phyloP scores from a whole-genome alignment of 2,113 vertebrate genomes.

The Fulmarus glacialis region DNA sequence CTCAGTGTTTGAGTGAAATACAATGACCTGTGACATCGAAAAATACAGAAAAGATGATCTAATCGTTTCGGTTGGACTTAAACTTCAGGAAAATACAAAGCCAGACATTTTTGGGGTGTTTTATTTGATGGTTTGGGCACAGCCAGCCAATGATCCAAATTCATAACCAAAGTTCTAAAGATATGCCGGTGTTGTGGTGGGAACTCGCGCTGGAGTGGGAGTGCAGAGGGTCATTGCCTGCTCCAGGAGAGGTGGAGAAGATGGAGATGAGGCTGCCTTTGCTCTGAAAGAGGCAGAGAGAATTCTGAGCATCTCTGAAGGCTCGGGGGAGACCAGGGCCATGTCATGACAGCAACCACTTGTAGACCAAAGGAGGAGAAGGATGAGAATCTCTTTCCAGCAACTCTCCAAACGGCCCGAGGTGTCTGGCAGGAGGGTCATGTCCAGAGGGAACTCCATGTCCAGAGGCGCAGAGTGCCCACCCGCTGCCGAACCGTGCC shows the following conservation, averaged over 20 bases:
- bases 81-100: background rate
- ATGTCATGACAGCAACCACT: background rate
- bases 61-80: background rate
- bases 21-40: background rate
- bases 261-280: background rate
- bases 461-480: background rate
- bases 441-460: background rate
- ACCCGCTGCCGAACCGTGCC: accelerated
- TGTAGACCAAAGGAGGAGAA: background rate
- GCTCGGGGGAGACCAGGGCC: background rate
- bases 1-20: background rate
- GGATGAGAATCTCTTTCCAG: background rate
- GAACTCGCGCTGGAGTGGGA: accelerated
- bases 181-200: background rate
- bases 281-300: background rate
- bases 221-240: background rate
- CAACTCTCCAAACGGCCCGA: background rate
- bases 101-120: background rate
- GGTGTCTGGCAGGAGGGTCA: background rate
- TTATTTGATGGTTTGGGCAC: background rate
- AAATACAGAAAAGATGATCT: background rate
- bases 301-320: background rate
- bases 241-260: background rate
- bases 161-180: background rate
- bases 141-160: background rate